Conservation (phyloP, 30 jellyfish, hydroid and myxozoan species). For the Aurelia sp. region DNA sequence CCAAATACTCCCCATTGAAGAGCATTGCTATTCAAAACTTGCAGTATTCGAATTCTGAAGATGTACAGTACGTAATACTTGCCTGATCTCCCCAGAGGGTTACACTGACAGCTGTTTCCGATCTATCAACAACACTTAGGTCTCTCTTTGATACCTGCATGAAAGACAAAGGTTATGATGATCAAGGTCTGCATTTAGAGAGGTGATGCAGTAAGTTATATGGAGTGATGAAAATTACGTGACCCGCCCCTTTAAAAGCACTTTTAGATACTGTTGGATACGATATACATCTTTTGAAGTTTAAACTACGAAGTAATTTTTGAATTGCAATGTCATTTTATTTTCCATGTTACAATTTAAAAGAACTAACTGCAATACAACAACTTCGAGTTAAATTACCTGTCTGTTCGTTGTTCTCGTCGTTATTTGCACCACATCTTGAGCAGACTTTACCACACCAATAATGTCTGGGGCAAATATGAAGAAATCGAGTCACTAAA, state of each 20-base stretch:
- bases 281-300: no score
- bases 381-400: constrained; percentile 36
- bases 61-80: not conserved
- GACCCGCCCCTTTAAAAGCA: no score
- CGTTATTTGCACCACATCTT: constrained; percentile 91
- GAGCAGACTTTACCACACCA: constrained; percentile 89
- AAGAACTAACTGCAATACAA: no score
- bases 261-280: no score
- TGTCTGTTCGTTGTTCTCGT: constrained; percentile 91
- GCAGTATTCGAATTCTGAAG: no score
- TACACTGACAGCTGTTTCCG: constrained; percentile 86
- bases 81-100: constrained; percentile 98
- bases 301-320: no score
- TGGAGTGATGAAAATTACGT: no score
- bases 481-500: no score
- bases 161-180: not conserved
- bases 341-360: no score
- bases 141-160: constrained; percentile 95
- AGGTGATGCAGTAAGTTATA: not conserved
- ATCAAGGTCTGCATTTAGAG: not conserved
- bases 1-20: no score
- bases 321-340: no score
- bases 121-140: constrained; percentile 83
- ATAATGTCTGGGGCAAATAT: constrained; percentile 58
- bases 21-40: no score